Evolutionary conservation across 2,797 vertebrate species (phyloP).

Genomic region (Coreius guichenoti): DNA sequence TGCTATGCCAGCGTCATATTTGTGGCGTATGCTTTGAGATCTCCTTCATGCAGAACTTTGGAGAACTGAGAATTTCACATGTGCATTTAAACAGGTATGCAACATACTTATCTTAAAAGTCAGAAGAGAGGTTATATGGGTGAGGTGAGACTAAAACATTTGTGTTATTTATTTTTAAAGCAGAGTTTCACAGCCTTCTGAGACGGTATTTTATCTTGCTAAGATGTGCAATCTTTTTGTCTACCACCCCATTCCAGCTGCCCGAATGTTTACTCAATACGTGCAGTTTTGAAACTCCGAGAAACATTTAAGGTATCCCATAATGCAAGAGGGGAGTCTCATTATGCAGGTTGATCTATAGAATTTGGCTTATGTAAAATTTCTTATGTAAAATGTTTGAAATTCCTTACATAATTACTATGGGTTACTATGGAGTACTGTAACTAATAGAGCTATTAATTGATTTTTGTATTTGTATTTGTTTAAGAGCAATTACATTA

Average conservation of each 20-base stretch:
- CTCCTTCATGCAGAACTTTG: not conserved
- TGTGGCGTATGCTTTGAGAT: not conserved
- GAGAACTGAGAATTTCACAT: constrained; percentile 36
- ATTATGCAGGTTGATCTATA: not conserved
- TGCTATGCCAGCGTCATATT: not conserved
- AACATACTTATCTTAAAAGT: not conserved
- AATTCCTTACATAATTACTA: not conserved
- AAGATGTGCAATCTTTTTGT: constrained; percentile 44
- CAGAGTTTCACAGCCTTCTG: constrained; percentile 28
- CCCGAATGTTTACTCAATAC: constrained; percentile 16
- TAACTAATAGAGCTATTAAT: not conserved
- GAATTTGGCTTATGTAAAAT: not conserved
- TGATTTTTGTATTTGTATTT: too few relatives aligned
- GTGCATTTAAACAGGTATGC: not conserved
- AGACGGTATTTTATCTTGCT: constrained; percentile 54
- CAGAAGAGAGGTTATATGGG: not conserved
- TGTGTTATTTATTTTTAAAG: constrained; percentile 30
- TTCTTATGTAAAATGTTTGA: not conserved
- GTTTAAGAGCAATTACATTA: not conserved
- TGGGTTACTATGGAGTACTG: not conserved
- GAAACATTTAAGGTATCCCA: too few relatives aligned
- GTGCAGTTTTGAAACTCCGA: constrained; percentile 24
- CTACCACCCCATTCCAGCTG: constrained; percentile 36
- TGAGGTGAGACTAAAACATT: constrained; percentile 10
- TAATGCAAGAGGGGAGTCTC: not conserved